Conservation (phyloP, 2,797 vertebrate species). For the Sitta carolinensis region DNA sequence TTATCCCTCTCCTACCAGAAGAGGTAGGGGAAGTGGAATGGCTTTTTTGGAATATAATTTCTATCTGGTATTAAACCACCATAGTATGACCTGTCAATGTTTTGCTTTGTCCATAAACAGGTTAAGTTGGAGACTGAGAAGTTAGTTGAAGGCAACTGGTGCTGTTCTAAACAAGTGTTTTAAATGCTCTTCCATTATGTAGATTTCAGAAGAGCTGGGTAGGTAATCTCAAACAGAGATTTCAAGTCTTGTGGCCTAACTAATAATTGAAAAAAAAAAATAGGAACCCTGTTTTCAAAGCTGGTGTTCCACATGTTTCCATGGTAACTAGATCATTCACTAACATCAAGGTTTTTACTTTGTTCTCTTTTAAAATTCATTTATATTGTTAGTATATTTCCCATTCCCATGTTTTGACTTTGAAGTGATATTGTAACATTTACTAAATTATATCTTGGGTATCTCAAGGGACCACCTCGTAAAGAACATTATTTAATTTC, state of each 20-base stretch:
- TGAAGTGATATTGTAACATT: neutral
- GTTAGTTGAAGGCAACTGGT: neutral
- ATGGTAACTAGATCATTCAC: slow-evolving; percentile 15
- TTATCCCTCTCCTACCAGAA: neutral
- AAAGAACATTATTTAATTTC: neutral
- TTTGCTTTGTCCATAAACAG: neutral
- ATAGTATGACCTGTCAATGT: neutral
- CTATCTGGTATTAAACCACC: neutral
- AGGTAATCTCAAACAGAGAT: neutral
- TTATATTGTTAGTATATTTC: neutral
- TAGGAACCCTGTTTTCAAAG: neutral
- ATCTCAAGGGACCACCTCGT: neutral
- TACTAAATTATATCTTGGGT: neutral
- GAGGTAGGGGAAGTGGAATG: neutral
- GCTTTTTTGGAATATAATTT: neutral
- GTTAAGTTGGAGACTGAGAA: neutral
- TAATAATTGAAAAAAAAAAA: neutral
- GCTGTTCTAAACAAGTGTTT: neutral
- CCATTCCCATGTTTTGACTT: neutral
- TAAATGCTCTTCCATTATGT: neutral
- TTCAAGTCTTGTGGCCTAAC: neutral
- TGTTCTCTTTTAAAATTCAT: neutral
- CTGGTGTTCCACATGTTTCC: neutral
- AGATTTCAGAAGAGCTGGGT: neutral
- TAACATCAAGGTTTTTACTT: neutral